A percentile compares a stretch with the other conserved stretches of the same genome.
Evolutionary conservation across 1,140 invertebrate species (phyloP).

Genomic region (Acyrthosiphon pisum): DNA sequence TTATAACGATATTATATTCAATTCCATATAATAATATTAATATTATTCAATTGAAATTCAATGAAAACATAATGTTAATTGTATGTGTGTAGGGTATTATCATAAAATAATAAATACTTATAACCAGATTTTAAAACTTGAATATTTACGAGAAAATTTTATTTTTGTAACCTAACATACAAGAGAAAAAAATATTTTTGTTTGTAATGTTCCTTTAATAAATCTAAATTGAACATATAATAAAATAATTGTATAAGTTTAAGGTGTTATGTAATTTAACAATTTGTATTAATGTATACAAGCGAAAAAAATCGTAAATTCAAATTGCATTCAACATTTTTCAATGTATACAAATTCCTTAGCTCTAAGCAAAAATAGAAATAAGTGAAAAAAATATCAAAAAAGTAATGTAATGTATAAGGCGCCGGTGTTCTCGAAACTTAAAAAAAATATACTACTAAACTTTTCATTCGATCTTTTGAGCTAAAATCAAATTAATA

Average conservation of each 20-base stretch:
- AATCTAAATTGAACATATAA: not conserved
- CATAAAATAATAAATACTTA: not conserved
- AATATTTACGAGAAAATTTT: not conserved
- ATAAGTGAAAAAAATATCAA: slow-evolving; percentile 14
- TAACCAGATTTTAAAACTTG: not conserved
- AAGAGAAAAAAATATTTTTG: not conserved
- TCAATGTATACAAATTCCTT: not conserved
- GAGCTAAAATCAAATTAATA: slow-evolving; percentile 33
- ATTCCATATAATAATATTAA: not conserved
- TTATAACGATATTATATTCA: not conserved
- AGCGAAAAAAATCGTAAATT: not conserved
- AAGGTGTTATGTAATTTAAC: not conserved
- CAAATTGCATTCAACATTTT: not conserved
- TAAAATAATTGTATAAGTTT: not conserved
- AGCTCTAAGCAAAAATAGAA: not conserved
- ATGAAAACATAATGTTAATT: not conserved
- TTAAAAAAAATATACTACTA: not conserved
- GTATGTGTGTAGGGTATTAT: not conserved
- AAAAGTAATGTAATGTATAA: not conserved
- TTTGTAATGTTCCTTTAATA: not conserved
- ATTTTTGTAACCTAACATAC: not conserved
- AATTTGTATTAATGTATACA: not conserved
- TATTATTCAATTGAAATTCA: no score
- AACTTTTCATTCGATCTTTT: slow-evolving; percentile 27
- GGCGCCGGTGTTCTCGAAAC: not conserved